These are phyloP conservation scores for Temnothorax nylanderi DNA, from an alignment of 1,140 invertebrate genomes.

Conservation along the genomic window DNA sequence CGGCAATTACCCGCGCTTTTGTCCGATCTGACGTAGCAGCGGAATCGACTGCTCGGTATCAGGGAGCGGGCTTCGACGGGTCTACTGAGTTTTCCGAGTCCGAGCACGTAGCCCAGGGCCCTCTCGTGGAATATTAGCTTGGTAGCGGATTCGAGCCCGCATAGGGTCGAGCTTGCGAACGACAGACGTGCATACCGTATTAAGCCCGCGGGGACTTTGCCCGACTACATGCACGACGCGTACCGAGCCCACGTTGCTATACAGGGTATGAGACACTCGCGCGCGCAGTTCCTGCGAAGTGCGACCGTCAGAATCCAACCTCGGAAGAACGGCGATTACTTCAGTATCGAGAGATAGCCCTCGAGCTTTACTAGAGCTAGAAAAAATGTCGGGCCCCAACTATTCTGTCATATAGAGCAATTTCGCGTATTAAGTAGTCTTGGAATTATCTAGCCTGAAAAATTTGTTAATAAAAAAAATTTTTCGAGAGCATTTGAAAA, in stretches of 20 bases:
- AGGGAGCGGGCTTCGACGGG: slow-evolving; percentile 36
- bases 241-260: slow-evolving; percentile 58
- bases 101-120: slow-evolving; percentile 75
- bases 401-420: not conserved
- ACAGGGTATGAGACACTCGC: slow-evolving; percentile 55
- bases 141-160: slow-evolving; percentile 80
- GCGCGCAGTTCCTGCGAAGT: not conserved
- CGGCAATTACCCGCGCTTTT: slow-evolving; percentile 45
- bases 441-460: not conserved
- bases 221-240: slow-evolving; percentile 48
- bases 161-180: slow-evolving; percentile 79
- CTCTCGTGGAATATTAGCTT: slow-evolving; percentile 84
- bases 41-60: slow-evolving; percentile 56
- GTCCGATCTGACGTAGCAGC: slow-evolving; percentile 46
- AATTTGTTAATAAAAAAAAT: not conserved
- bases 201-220: slow-evolving; percentile 81
- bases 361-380: not conserved
- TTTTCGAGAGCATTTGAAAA: not conserved
- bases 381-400: not conserved
- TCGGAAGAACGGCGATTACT: not conserved
- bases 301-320: not conserved
- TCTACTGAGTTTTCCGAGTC: slow-evolving; percentile 70
- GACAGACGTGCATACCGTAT: slow-evolving; percentile 84
- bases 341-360: not conserved
- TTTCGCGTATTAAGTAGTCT: not conserved